phyloP scores from a whole-genome alignment of 1,140 invertebrate species.

The Pogonus chalceus region DNA sequence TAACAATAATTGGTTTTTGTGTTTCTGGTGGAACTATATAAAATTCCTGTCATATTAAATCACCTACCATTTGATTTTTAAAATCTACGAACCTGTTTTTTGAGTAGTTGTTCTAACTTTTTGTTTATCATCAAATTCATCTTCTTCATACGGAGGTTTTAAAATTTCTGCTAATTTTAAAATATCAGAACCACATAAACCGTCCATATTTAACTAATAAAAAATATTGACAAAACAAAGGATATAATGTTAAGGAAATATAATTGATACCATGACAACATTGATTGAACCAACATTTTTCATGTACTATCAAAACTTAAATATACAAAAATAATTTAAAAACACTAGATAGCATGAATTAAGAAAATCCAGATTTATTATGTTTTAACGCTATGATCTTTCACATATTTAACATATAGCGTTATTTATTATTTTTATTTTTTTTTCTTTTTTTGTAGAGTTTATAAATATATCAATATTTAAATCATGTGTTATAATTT shows the following conservation, averaged over 20 bases:
- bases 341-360: not conserved
- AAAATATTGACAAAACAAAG: not conserved
- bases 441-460: not conserved
- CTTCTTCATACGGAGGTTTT: not conserved
- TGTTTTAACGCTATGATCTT: not conserved
- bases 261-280: not conserved
- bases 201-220: not conserved
- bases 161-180: slow-evolving; percentile 1
- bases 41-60: not conserved
- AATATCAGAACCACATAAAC: not conserved
- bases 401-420: not conserved
- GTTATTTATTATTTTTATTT: not conserved
- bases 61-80: not conserved
- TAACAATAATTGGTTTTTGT: not conserved
- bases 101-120: not conserved
- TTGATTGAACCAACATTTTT: not conserved
- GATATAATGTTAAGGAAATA: not conserved
- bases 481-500: slow-evolving; percentile 14
- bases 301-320: too few species aligned
- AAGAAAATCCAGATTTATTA: not conserved
- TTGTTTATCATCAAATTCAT: not conserved
- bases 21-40: not conserved
- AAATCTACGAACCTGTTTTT: not conserved
- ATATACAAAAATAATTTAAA: not conserved
- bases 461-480: slow-evolving; percentile 19